Conservation (phyloP, 2,797 vertebrate genomes). For the Anguilla obscura region DNA sequence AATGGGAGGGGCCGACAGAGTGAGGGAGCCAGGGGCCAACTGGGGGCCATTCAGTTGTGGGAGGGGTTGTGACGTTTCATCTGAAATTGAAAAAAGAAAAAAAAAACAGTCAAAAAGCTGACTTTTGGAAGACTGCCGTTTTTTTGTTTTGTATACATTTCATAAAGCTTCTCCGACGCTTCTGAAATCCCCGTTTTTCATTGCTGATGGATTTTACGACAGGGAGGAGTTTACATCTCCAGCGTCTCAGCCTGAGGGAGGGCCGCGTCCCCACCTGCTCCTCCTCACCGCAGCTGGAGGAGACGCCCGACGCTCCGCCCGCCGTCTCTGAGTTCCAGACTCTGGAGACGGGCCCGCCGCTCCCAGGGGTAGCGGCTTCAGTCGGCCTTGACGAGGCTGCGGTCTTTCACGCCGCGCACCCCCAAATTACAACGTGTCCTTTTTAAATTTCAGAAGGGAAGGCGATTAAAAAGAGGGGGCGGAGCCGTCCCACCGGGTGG, state of each 20-base stretch:
- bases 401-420: not conserved
- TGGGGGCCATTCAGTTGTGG: slow-evolving; percentile 62
- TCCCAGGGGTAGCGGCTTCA: not conserved
- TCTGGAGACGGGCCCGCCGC: not conserved
- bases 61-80: slow-evolving; percentile 61
- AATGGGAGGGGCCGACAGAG: slow-evolving; percentile 65
- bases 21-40: slow-evolving; percentile 58
- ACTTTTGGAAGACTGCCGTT: slow-evolving; percentile 4
- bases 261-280: not conserved
- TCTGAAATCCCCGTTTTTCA: not conserved
- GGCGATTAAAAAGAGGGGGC: slow-evolving; percentile 25
- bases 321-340: not conserved
- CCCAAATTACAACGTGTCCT: slow-evolving; percentile 36
- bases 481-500: not conserved
- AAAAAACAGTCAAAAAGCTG: slow-evolving; percentile 26
- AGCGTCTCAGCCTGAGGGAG: not conserved
- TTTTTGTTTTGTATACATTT: not conserved
- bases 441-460: slow-evolving; percentile 50
- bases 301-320: not conserved
- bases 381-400: not conserved
- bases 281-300: not conserved
- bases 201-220: not conserved
- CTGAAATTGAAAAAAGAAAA: slow-evolving; percentile 51
- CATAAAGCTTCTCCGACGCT: not conserved
- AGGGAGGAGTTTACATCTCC: not conserved